Conservation (phyloP, 2,797 vertebrate genomes). For the Muscicapa striata region DNA sequence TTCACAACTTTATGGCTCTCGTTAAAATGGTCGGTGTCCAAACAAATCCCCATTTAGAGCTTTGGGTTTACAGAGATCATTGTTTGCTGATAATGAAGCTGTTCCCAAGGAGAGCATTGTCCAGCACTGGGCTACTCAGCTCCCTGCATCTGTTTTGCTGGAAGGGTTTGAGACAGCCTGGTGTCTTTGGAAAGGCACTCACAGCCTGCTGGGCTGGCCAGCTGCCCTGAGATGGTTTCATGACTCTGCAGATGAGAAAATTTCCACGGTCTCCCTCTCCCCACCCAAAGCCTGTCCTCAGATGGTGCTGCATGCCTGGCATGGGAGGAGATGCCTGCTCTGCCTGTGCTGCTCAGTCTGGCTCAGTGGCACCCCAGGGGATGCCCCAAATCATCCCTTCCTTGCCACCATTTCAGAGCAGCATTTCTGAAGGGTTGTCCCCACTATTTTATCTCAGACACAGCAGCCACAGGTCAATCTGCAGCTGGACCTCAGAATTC, state of each 20-base stretch:
- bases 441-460: neutral
- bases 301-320: neutral
- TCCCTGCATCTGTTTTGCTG: neutral
- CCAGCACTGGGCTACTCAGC: neutral
- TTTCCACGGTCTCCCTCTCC: neutral
- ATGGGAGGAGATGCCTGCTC: neutral
- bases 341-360: accelerated
- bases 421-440: neutral
- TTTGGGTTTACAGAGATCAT: neutral
- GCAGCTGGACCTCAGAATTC: neutral
- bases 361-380: neutral
- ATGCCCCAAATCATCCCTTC: neutral
- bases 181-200: neutral
- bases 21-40: neutral
- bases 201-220: conserved; percentile 13
- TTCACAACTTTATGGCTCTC: neutral
- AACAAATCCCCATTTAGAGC: neutral
- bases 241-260: conserved; percentile 35
- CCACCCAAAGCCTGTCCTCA: neutral
- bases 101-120: neutral
- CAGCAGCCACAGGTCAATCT: accelerated
- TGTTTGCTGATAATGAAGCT: neutral
- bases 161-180: neutral
- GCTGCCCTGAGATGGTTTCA: conserved; percentile 19
- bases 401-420: neutral